Evolutionary conservation across 2,113 vertebrate species (phyloP), one percentile per base, ranked within the genome.

Genomic region (Brachyhypopomus occidentalis): DNA sequence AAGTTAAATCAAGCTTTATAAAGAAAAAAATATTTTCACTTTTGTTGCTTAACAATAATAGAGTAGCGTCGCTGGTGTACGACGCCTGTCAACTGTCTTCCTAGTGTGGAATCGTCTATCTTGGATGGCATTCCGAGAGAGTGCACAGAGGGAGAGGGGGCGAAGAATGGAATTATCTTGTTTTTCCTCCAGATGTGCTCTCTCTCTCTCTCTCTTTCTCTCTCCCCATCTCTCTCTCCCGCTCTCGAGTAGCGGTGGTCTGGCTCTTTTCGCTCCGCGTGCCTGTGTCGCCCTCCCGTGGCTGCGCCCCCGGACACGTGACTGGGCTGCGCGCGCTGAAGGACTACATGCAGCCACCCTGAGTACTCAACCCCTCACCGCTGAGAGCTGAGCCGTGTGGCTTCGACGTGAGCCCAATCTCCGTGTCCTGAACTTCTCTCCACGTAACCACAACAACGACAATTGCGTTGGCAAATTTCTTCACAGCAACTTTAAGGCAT

Each of bases 81-180:
- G 91, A 93, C 91, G 92, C 92, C 91, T 86, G 92, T 92, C 92
- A 90, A 90, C 88, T 90, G 90, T 84, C 79, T 71, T 79, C 71
- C 19, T 30, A 62, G 30, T 19, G 71, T 64, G 23, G 59, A 75
- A 72, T 75, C 30, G 72, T 77, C 45, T 55, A 16, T 75, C 62
- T 34, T 70, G 30, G 12, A 58, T 56, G 52, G 48, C 62, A 70
- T 30, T 62, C 9, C 60, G 22, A 23, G 23, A 55, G 72, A 62
- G 48, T n/a, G 66, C 67, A 30, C 6, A 38, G 14, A 73, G 75
- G 64, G 80, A 14, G 84, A 62, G 79, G 55, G 84, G 22, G 83
- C 66, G 75, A 38, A 76, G 30, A 27, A 48, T n/a, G 25, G 72
- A 12, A 27, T 52, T 67, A 38, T 82, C 55, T 72, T 75, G 76